Conservation (phyloP, 2,888 invertebrate genomes). For the Hyles lineata region DNA sequence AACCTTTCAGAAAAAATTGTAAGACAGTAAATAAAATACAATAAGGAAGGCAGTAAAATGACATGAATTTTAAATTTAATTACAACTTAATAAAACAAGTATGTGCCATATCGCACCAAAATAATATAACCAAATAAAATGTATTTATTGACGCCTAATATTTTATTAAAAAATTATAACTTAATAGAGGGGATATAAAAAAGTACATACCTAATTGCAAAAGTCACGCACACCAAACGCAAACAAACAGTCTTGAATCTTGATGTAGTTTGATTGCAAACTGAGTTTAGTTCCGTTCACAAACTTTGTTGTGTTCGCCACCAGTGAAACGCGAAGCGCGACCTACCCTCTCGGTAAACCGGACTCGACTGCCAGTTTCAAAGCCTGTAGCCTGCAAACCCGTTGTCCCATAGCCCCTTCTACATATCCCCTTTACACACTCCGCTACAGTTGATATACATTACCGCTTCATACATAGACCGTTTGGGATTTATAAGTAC, state of each 20-base stretch:
- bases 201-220: background rate
- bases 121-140: background rate
- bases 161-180: background rate
- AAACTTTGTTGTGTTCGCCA: conserved; percentile 60
- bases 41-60: too few relatives aligned
- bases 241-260: conserved; percentile 46
- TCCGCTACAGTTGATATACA: conserved; percentile 43
- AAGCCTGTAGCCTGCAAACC: conserved; percentile 40
- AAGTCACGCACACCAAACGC: conserved; percentile 49
- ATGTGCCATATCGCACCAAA: too few relatives aligned
- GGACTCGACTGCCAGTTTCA: conserved; percentile 53
- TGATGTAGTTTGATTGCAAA: conserved; percentile 47
- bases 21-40: too few relatives aligned
- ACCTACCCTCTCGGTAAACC: conserved; percentile 44
- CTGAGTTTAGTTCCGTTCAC: conserved; percentile 54
- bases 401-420: conserved; percentile 45
- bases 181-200: background rate
- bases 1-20: too few relatives aligned
- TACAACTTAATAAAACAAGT: too few relatives aligned
- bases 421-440: conserved; percentile 31
- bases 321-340: conserved; percentile 52
- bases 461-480: conserved; percentile 38
- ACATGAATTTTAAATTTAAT: too few relatives aligned
- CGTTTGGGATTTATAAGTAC: too few relatives aligned
- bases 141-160: background rate